phyloP scores from a whole-genome alignment of 2,888 invertebrate genomes.

The Eilema griseolum region DNA sequence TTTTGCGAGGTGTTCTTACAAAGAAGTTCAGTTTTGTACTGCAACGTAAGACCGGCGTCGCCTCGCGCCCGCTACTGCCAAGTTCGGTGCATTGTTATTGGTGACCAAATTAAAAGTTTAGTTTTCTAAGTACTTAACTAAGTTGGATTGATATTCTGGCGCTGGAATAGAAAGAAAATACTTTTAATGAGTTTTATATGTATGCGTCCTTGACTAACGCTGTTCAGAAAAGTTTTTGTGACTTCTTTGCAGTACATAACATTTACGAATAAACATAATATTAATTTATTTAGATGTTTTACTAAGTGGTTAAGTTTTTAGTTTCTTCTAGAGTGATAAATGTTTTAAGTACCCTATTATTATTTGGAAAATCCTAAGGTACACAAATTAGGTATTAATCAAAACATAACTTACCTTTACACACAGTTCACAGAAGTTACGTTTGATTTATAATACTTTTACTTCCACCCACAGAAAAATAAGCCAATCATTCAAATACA shows the following conservation, averaged over 20 bases:
- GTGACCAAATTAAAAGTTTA: constrained; percentile 79
- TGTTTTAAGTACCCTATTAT: background rate
- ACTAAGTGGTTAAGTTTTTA: background rate
- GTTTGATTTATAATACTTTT: background rate
- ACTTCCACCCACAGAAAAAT: background rate
- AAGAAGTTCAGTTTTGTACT: constrained; percentile 84
- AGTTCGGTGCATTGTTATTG: constrained; percentile 82
- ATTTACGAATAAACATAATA: background rate
- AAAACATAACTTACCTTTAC: background rate
- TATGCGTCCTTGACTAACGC: background rate
- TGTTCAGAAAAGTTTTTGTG: background rate
- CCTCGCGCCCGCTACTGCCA: constrained; percentile 70
- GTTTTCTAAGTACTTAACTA: constrained; percentile 63
- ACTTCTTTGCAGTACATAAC: background rate
- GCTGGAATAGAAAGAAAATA: constrained; percentile 56
- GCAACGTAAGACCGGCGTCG: constrained; percentile 80
- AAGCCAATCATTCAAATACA: constrained; percentile 1
- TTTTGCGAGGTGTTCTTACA: constrained; percentile 85
- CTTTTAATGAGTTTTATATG: constrained; percentile 40
- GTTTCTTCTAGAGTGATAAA: background rate
- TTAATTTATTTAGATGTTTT: background rate
- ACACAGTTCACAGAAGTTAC: background rate
- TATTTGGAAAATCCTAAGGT: background rate
- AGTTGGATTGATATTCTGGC: constrained; percentile 56
- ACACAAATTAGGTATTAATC: background rate